A percentile compares a stretch with the other conserved stretches of the same genome.
Evolutionary conservation across 2,113 vertebrate species (phyloP).

Genomic region (Eubucco bourcierii): DNA sequence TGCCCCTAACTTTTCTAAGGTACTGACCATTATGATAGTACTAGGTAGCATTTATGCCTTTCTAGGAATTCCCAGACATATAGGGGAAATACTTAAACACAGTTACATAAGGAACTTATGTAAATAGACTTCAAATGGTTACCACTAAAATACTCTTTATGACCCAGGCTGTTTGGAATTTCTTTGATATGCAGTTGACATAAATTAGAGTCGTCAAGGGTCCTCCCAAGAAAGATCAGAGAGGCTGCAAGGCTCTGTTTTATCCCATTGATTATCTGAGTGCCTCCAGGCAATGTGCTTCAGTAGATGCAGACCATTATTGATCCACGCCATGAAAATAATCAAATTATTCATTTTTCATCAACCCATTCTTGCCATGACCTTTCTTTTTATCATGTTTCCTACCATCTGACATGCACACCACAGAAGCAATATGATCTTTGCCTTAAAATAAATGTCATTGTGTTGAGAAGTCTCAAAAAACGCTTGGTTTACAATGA

Average conservation of each 20-base stretch:
- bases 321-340: conserved; percentile 86
- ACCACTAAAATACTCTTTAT: conserved; percentile 73
- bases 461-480: conserved; percentile 25
- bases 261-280: conserved; percentile 83
- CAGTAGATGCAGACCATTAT: conserved; percentile 77
- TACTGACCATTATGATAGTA: neutral
- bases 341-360: conserved; percentile 88
- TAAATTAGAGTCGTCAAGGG: conserved; percentile 85
- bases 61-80: neutral
- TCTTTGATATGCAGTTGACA: conserved; percentile 89
- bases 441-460: conserved; percentile 62
- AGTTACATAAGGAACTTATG: conserved; percentile 54
- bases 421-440: conserved; percentile 12
- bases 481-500: conserved; percentile 38
- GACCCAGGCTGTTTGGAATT: conserved; percentile 83
- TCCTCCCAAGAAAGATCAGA: conserved; percentile 82
- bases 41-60: conserved; percentile 5
- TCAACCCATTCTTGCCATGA: conserved; percentile 70
- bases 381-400: conserved; percentile 56
- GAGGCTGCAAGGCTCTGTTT: conserved; percentile 76
- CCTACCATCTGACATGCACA: conserved; percentile 40
- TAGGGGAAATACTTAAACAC: neutral
- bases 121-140: conserved; percentile 76
- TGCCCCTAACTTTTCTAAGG: neutral
- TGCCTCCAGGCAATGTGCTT: conserved; percentile 78